Conservation (phyloP, 2,113 vertebrate species). For the Channa argus region DNA sequence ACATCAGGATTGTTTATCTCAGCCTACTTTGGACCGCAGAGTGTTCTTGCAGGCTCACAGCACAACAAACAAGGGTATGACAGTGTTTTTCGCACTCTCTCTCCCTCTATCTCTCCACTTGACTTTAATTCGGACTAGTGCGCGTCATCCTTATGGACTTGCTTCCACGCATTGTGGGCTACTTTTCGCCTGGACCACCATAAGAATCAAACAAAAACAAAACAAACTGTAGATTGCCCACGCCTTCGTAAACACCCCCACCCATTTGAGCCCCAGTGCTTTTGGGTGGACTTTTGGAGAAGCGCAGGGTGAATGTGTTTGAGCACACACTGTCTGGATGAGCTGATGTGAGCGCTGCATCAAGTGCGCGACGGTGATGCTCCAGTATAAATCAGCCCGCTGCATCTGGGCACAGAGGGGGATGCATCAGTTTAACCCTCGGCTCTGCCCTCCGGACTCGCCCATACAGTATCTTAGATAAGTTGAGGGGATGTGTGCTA, state of each 20-base stretch:
- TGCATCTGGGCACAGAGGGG: conserved; percentile 71
- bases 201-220: conserved; percentile 27
- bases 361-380: conserved; percentile 72
- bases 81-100: conserved; percentile 57
- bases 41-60: conserved; percentile 50
- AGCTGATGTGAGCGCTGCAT: conserved; percentile 73
- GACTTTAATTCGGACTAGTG: conserved; percentile 67
- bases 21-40: conserved; percentile 62
- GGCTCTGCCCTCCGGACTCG: conserved; percentile 76
- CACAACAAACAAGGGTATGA: conserved; percentile 63
- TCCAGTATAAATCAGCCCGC: conserved; percentile 69
- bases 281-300: conserved; percentile 41
- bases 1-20: conserved; percentile 63
- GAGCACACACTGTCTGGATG: conserved; percentile 67
- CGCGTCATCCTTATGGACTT: conserved; percentile 68
- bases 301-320: conserved; percentile 61
- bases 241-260: conserved; percentile 33
- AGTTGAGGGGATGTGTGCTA: conserved; percentile 68
- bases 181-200: conserved; percentile 47
- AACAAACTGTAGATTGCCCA: conserved; percentile 30
- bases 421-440: conserved; percentile 75
- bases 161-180: conserved; percentile 68
- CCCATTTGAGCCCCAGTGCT: background rate
- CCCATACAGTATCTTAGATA: conserved; percentile 65
- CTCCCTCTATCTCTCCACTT: conserved; percentile 56